A percentile compares a stretch with the other conserved stretches of the same genome.
phyloP scores from a whole-genome alignment of 2,797 vertebrate genomes.

The Sebastes nivosus region DNA sequence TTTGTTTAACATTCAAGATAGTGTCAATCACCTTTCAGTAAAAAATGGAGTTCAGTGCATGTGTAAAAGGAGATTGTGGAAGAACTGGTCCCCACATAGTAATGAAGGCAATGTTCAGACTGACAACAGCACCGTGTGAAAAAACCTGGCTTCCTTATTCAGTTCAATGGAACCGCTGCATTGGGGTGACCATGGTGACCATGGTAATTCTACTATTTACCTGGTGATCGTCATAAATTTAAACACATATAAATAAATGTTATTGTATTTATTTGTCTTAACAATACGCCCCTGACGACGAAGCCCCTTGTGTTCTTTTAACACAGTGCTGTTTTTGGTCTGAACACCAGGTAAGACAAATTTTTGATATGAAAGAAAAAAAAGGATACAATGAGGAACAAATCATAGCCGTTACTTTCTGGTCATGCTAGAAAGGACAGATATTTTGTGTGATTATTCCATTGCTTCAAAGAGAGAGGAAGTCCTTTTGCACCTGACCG shows the following conservation, averaged over 20 bases:
- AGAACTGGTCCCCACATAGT: neutral
- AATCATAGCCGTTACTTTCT: constrained; percentile 56
- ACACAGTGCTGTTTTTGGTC: constrained; percentile 43
- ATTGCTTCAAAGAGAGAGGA: neutral
- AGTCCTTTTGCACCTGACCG: constrained; percentile 59
- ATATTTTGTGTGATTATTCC: neutral
- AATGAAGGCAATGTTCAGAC: constrained; percentile 32
- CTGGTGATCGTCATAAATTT: neutral
- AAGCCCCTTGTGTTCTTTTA: neutral
- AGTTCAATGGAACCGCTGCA: neutral
- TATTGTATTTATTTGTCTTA: neutral
- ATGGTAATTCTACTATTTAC: neutral
- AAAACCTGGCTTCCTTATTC: neutral
- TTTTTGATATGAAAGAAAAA: constrained; percentile 20
- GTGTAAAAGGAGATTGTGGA: neutral
- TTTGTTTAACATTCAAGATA: neutral
- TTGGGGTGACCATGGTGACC: neutral
- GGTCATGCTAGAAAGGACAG: constrained; percentile 62
- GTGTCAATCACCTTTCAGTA: constrained; percentile 22
- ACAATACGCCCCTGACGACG: neutral
- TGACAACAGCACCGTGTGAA: constrained; percentile 21
- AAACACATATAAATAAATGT: too few species aligned
- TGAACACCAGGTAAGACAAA: constrained; percentile 34
- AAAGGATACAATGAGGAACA: constrained; percentile 34
- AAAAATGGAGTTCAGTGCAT: constrained; percentile 37